These are phyloP conservation scores for Papilio helenus DNA, from an alignment of 1,140 invertebrate species.

Conservation along the genomic window DNA sequence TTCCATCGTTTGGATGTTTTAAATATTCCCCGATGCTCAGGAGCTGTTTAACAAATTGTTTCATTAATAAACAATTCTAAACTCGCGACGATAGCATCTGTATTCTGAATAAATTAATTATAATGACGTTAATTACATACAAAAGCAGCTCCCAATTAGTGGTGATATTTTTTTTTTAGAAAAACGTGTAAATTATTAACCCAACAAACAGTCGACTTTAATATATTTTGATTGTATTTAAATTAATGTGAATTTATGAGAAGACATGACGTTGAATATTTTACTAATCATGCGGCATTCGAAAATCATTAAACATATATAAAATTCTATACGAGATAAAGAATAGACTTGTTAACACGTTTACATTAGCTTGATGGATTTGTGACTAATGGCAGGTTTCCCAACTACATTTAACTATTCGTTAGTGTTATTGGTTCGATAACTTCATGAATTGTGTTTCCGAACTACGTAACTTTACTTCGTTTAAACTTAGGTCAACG, in stretches of 20 bases:
- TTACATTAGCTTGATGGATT: not conserved
- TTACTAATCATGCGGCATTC: slow-evolving; percentile 21
- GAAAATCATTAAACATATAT: slow-evolving; percentile 26
- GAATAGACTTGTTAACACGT: not conserved
- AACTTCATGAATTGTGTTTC: too few relatives aligned
- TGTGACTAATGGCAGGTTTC: not conserved
- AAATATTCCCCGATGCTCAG: slow-evolving; percentile 61
- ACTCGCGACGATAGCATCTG: slow-evolving; percentile 61
- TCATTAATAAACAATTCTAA: slow-evolving; percentile 65
- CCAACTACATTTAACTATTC: too few relatives aligned
- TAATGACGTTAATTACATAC: slow-evolving; percentile 58
- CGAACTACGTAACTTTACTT: too few relatives aligned
- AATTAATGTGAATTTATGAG: slow-evolving; percentile 18
- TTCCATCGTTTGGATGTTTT: slow-evolving; percentile 58
- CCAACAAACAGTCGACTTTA: slow-evolving; percentile 42
- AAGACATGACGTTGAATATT: slow-evolving; percentile 19
- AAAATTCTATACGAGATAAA: not conserved
- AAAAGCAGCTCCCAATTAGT: slow-evolving; percentile 59
- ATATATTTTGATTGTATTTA: slow-evolving; percentile 28
- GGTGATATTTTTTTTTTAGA: slow-evolving; percentile 50
- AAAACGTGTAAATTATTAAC: slow-evolving; percentile 46
- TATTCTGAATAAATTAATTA: slow-evolving; percentile 67
- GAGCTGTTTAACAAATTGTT: slow-evolving; percentile 70
- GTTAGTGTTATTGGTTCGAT: too few relatives aligned
- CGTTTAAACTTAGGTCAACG: too few relatives aligned